phyloP scores from a whole-genome alignment of 92 coral and sea anemone species.

The Siderastrea radians region DNA sequence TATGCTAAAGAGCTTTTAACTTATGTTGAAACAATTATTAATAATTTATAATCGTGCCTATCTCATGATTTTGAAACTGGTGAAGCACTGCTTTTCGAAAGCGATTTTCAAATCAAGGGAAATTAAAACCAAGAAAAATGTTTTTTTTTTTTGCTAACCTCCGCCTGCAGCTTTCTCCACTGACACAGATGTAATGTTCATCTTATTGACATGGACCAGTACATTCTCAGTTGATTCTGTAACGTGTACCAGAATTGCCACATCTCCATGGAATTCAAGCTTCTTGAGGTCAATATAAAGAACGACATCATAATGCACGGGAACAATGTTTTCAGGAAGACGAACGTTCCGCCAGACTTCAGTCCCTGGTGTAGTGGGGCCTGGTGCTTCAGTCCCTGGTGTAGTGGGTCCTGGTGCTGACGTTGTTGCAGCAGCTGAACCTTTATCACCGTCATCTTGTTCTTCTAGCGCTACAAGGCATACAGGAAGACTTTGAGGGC shows the following conservation, averaged over 20 bases:
- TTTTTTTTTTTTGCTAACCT: slow-evolving; percentile 28
- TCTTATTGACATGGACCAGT: slow-evolving; percentile 78
- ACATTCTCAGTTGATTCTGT: slow-evolving; percentile 69
- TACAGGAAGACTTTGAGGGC: not conserved
- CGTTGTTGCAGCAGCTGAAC: not conserved
- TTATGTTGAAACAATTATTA: too few species aligned
- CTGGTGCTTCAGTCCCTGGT: too few species aligned
- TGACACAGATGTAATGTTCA: slow-evolving; percentile 74
- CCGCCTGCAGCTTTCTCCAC: slow-evolving; percentile 36
- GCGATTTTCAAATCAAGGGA: not conserved
- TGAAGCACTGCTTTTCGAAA: not conserved
- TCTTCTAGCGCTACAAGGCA: not conserved
- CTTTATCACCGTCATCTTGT: not conserved
- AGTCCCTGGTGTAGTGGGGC: slow-evolving; percentile 29
- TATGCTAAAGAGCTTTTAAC: too few species aligned
- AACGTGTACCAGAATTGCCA: slow-evolving; percentile 67
- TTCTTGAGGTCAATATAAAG: slow-evolving; percentile 68
- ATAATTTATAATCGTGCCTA: too few species aligned
- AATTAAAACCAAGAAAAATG: not conserved
- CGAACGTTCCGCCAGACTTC: slow-evolving; percentile 88
- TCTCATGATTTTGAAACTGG: too few species aligned
- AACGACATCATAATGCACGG: slow-evolving; percentile 82
- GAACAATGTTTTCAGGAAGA: slow-evolving; percentile 78
- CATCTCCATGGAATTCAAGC: slow-evolving; percentile 75
- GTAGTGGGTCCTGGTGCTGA: slow-evolving; percentile 12